Base-by-base conservation (phyloP, 2,888 invertebrate species). In the Notodonta dromedarius region DNA sequence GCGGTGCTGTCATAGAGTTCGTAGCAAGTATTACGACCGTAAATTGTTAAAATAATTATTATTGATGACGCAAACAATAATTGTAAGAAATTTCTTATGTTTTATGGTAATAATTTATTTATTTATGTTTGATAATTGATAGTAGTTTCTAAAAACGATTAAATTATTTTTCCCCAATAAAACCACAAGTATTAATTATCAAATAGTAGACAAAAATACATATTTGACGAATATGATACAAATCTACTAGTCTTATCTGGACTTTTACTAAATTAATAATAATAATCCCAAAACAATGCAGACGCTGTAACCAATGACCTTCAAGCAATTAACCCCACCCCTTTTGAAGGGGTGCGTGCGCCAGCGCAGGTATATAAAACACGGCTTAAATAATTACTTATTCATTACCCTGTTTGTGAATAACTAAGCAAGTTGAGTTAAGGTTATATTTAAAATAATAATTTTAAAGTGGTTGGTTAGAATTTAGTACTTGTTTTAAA, bases 351-450 rank as follows among this genome's bases (percentile, higher is more conserved):
- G 61, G 58, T 56, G 32, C 59, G 40, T 65, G 73, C 69, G 70
- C 56, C 11, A 11, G 51, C 67, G 67, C 71, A 61, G 64, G 67
- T 70, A 70, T 60, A 62, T 70, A 61, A 58, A 63, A 58, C 48
- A 35, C 9, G 11, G 24, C 7, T 32, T 8, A 13, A 6, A 32
- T 53, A 44, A 42, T 46, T n/a, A 7, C 4, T 57, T 8, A 6
- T 8, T 59, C 58, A 68, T 59, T 65, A 55, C n/a, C 44, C 13
- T n/a, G 14, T 57, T 57, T 52, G 60, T 42, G 11, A 48, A 5
- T 52, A 54, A 60, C 35, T 57, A 32, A 13, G 4, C 6, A 52
- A 52, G 32, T 32, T 12, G 14, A n/a, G 0, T 9, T 14, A 4
- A 11, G 50, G 46, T n/a, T 13, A 5, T 46, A 13, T 46, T 46